Base-by-base conservation (phyloP, 1,140 invertebrate genomes). In the Rhyacophila brunnea region DNA sequence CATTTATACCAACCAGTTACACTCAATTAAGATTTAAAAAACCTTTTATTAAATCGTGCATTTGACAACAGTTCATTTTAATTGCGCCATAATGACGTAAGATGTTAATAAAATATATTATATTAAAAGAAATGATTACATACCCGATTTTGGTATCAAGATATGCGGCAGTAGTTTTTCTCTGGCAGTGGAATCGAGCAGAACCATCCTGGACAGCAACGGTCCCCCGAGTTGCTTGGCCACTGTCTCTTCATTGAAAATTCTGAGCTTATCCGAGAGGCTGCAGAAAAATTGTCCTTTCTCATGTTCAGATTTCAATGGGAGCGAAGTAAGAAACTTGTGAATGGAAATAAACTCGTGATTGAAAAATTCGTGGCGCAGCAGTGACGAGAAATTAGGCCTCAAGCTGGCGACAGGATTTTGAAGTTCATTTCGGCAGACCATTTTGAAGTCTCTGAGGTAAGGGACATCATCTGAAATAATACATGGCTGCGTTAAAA, bases 271-370 rank as follows among this genome's bases (percentile, higher is more conserved):
- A 35, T 80, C 74, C 23, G 85, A 77, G 62, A 91, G 80, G 70
- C 67, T 84, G 71, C 74, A 71, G 69, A 94, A 94, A 72, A 94
- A 94, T 49, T 83, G 70, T 60, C 84, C 81, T 70, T 87, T 93
- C 67, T 93, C 90, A 36, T 75, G 73, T 62, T 87, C 84, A 52
- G 75, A 81, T 73, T 93, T 93, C 9, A 93, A 65, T 4, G 92
- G 88, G 48, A 94, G 75, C 68, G 92, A 88, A 64, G 85, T 84
- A 1, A 95, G 74, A 75, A 93, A 93, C 56, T 85, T 86, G 71
- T 91, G 83, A 66, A 93, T 90, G 14, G 82, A 76, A 59, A 94
- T 86, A 70, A 94, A 93, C 67, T 91, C 86, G 71, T 93, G 88
- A 63, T 85, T 88, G 60, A 92, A 92, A 71, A 90, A 91, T 14